Evolutionary conservation across 2,113 vertebrate species (phyloP).

Genomic region (Chaenocephalus aceratus): DNA sequence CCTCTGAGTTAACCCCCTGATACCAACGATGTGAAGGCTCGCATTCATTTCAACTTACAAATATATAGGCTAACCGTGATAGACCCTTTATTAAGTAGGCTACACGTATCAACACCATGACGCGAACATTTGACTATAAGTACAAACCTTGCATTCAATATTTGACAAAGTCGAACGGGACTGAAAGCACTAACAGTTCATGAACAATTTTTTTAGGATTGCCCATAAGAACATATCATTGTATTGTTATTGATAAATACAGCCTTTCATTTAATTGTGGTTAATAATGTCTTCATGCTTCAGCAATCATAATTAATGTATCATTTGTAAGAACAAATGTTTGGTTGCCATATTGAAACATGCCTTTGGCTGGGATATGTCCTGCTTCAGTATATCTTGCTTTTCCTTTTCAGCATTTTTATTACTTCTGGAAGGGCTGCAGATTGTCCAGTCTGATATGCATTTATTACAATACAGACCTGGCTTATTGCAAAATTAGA

Average conservation of each 20-base stretch:
- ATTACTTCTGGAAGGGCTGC: slow-evolving; percentile 6
- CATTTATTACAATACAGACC: slow-evolving; percentile 16
- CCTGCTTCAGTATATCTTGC: neutral
- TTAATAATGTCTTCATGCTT: neutral
- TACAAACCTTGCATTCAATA: neutral
- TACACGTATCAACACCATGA: neutral
- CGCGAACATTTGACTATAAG: neutral
- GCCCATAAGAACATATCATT: neutral
- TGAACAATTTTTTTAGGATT: neutral
- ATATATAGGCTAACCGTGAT: neutral
- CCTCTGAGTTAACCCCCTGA: slow-evolving; percentile 8
- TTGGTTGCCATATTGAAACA: neutral
- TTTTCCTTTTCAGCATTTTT: neutral
- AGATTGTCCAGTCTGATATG: neutral
- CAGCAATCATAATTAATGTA: neutral
- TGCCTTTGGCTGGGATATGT: neutral
- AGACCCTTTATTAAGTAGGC: neutral
- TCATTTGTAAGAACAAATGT: neutral
- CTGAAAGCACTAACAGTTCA: neutral
- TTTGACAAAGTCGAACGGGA: neutral
- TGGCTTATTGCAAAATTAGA: neutral
- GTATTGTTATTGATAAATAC: neutral
- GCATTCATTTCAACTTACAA: neutral
- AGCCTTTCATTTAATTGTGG: neutral
- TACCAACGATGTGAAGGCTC: neutral